Evolutionary conservation across 2,113 vertebrate species (phyloP), one percentile per base, ranked within the genome.

Genomic region (Leptosomus discolor): DNA sequence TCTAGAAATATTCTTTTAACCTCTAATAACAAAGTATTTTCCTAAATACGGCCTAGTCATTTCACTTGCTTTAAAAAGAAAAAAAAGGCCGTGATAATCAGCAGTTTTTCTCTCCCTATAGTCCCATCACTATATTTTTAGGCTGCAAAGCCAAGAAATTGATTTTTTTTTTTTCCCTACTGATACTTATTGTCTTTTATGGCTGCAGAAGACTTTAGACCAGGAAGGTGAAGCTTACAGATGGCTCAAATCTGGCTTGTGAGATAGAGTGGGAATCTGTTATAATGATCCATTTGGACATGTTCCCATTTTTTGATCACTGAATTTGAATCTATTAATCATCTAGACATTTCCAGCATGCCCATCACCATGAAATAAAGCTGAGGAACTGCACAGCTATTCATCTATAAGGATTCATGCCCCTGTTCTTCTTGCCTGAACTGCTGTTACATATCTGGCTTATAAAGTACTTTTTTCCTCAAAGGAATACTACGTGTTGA

Each of bases 221-320:
- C 73, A 87, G 83, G 64, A 93, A 89, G 23, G 8, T 58, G 78
- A 92, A 82, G 74, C 65, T 95, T 94, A 93, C 68, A 85, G 92
- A 91, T 90, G 69, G 88, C 53, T 97, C 65, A 82, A 81, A 90
- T 73, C 65, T 88, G 74, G 60, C 67, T 93, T 79, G 43, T 81
- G 76, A 63, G 69, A 68, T 73, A 94, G 64, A 81, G 82, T 63
- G 11, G 73, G 94, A 95, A 96, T 97, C 92, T 88, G 60, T 86
- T 94, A 84, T 80, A 94, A 97, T 90, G 93, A 96, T 97, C 95
- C 85, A 87, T 92, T 97, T 94, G 94, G 75, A 84, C 39, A 75
- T 46, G 51, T 23, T 91, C 88, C 81, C 68, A 63, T 65, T 64
- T 94, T 94, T 82, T 93, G 89, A 94, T 94, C 95, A 94, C 70